Percentiles rank a stretch among this genome's conserved stretches.
Conservation (phyloP, 2,888 invertebrate species). For the Lepetodrilus schrolli region DNA sequence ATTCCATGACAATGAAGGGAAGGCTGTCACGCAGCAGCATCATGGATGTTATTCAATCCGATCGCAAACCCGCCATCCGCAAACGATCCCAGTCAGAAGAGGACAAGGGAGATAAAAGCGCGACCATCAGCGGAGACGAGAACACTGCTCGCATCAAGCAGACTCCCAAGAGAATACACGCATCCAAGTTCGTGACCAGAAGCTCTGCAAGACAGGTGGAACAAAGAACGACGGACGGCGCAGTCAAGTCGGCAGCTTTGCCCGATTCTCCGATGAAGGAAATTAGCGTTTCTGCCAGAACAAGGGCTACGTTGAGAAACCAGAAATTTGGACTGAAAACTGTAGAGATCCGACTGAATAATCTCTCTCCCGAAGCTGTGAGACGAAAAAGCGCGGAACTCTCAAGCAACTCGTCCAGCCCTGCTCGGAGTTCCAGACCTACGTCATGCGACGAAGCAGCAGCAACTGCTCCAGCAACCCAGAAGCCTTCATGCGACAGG, state of each 20-base stretch:
- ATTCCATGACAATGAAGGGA: background rate
- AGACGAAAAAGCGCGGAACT: conserved; percentile 17
- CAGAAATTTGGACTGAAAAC: conserved; percentile 14
- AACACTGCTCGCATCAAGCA: background rate
- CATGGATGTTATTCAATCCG: background rate
- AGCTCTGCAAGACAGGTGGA: background rate
- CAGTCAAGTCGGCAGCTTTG: background rate
- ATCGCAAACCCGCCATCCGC: background rate
- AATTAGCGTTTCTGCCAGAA: background rate
- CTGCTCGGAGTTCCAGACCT: background rate
- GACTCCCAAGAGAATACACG: background rate
- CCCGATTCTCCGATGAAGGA: background rate
- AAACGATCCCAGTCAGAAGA: background rate
- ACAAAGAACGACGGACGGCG: background rate
- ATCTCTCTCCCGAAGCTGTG: background rate
- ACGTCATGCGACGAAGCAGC: background rate
- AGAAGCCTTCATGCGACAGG: background rate
- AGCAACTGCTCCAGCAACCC: background rate
- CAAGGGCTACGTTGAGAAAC: background rate
- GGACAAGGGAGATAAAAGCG: background rate
- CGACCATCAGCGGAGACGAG: background rate
- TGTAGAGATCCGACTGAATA: background rate
- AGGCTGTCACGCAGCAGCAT: background rate
- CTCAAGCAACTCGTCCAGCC: background rate
- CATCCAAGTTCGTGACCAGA: conserved; percentile 4